Percentiles rank a stretch among this genome's conserved stretches.
These are phyloP conservation scores for Phymanthus crucifer DNA, from an alignment of 92 coral and sea anemone species.

Conservation along the genomic window DNA sequence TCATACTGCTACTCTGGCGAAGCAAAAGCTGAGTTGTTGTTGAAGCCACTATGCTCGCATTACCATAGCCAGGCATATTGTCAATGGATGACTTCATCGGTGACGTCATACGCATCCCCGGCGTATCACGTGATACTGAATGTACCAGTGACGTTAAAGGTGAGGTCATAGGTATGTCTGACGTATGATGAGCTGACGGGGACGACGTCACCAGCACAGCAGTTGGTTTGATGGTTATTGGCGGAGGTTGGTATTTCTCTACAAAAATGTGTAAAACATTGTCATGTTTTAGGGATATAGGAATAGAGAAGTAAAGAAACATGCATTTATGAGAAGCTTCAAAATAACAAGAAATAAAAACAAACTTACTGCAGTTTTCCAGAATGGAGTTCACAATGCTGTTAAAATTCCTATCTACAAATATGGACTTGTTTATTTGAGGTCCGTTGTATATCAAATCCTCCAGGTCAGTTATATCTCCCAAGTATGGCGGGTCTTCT, in stretches of 20 bases:
- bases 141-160: background rate
- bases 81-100: background rate
- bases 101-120: background rate
- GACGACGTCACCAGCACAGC: background rate
- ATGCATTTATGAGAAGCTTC: too few species aligned
- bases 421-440: background rate
- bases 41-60: too few species aligned
- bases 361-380: slow-evolving; percentile 18
- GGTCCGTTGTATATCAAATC: background rate
- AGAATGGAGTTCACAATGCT: background rate
- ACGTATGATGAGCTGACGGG: background rate
- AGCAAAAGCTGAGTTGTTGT: too few species aligned
- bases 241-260: background rate
- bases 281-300: too few species aligned
- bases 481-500: background rate
- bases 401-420: background rate
- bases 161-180: background rate
- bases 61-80: too few species aligned
- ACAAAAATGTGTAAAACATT: too few species aligned
- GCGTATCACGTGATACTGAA: background rate
- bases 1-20: too few species aligned
- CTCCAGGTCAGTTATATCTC: background rate
- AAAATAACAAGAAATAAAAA: background rate
- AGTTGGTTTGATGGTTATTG: background rate
- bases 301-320: background rate